These are phyloP conservation scores for Holothuria glaberrima DNA, from an alignment of 35 echinoderm and acorn worm species.

Conservation along the genomic window DNA sequence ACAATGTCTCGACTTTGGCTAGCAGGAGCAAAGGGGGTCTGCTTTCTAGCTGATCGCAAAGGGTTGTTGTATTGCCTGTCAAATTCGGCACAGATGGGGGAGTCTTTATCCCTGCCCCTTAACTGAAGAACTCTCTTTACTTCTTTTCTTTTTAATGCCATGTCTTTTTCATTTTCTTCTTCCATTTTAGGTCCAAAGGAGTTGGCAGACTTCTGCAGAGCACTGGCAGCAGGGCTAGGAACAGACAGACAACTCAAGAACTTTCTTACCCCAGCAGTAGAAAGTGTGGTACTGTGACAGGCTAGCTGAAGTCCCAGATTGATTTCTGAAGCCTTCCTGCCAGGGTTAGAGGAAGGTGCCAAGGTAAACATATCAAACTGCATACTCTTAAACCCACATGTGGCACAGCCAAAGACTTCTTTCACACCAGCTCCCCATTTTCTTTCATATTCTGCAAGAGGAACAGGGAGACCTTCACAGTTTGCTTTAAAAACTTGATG, in stretches of 20 bases:
- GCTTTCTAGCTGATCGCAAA: not conserved
- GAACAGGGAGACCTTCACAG: too few relatives aligned
- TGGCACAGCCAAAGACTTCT: not conserved
- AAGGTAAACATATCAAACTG: not conserved
- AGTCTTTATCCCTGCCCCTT: not conserved
- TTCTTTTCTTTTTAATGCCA: too few relatives aligned
- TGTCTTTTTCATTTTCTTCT: too few relatives aligned
- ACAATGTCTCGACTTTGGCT: constrained; percentile 20
- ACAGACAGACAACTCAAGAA: not conserved
- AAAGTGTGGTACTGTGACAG: not conserved
- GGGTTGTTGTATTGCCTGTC: constrained; percentile 41
- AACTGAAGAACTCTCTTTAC: not conserved
- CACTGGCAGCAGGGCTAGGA: too few relatives aligned
- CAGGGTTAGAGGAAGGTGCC: not conserved
- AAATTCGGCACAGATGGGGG: constrained; percentile 17
- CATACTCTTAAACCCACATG: not conserved
- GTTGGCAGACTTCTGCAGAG: not conserved
- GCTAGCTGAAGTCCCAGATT: not conserved
- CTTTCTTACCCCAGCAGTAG: not conserved
- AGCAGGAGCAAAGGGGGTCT: constrained; percentile 31
- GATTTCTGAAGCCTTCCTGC: not conserved
- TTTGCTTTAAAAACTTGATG: too few relatives aligned
- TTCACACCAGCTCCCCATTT: not conserved
- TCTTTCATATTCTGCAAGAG: too few relatives aligned
- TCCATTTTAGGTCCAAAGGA: constrained; percentile 8